These are phyloP conservation scores for Lampris incognitus DNA, from an alignment of 2,113 vertebrate species.

Conservation along the genomic window DNA sequence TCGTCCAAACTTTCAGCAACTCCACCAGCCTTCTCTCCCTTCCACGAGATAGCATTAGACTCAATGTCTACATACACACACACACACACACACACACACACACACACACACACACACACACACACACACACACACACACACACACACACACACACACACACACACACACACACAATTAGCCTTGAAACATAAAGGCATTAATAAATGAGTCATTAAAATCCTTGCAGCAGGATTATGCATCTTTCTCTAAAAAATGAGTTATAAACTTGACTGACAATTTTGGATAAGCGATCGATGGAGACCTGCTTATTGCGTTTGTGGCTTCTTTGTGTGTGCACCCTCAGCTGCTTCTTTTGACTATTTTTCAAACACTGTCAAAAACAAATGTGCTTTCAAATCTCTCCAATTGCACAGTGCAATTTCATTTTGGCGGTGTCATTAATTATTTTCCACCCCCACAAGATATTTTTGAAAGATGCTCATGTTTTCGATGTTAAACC, in stretches of 20 bases:
- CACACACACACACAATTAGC: too few species aligned
- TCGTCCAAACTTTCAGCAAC: not conserved
- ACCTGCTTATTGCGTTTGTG: not conserved
- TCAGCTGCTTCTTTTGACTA: slow-evolving; percentile 6
- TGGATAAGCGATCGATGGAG: not conserved
- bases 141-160: too few species aligned
- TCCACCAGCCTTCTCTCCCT: slow-evolving; percentile 1
- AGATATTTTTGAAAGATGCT: slow-evolving; percentile 10
- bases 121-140: too few species aligned
- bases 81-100: too few species aligned
- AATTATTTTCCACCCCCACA: not conserved
- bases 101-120: too few species aligned
- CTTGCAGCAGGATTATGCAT: slow-evolving; percentile 4
- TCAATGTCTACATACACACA: not conserved
- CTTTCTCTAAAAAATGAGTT: accelerated
- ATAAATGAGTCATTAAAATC: slow-evolving; percentile 19
- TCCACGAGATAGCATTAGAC: not conserved
- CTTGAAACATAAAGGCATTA: not conserved
- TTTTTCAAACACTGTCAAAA: slow-evolving; percentile 2
- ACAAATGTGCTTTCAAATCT: not conserved
- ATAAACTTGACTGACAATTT: not conserved
- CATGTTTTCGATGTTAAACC: slow-evolving; percentile 3
- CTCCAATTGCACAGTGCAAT: not conserved
- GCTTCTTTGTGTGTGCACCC: not conserved
- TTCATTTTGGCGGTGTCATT: not conserved